Evolutionary conservation across 2,888 invertebrate species (phyloP).

Genomic region (Troglohyphantes excavatus): DNA sequence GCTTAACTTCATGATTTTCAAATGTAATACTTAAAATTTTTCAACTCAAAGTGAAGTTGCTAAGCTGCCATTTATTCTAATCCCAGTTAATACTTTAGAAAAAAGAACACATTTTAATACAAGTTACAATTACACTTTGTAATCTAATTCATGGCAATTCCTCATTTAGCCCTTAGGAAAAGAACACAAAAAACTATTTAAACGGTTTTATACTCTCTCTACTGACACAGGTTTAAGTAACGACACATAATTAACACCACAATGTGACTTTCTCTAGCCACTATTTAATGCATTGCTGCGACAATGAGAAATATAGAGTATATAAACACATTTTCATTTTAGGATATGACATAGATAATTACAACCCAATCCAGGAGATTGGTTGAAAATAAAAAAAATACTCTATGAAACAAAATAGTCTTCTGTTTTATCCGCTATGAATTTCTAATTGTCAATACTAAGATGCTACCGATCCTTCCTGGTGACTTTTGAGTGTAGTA

Average conservation of each 20-base stretch:
- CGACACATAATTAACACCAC: constrained; percentile 42
- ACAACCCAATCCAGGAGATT: constrained; percentile 32
- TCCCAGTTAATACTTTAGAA: neutral
- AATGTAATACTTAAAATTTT: too few species aligned
- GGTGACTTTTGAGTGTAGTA: constrained; percentile 81
- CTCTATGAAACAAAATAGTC: constrained; percentile 75
- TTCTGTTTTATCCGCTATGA: constrained; percentile 51
- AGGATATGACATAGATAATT: constrained; percentile 69
- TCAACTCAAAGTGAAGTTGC: constrained; percentile 6
- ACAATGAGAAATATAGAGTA: constrained; percentile 67
- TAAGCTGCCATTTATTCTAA: constrained; percentile 25
- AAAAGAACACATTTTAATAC: too few species aligned
- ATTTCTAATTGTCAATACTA: constrained; percentile 49
- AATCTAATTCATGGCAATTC: neutral
- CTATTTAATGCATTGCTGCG: constrained; percentile 61
- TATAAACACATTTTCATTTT: constrained; percentile 64
- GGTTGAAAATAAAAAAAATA: constrained; percentile 77
- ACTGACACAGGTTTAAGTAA: constrained; percentile 41
- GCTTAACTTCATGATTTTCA: too few species aligned
- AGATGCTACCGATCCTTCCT: constrained; percentile 66
- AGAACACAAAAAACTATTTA: constrained; percentile 41
- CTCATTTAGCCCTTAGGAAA: constrained; percentile 17
- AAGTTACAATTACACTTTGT: neutral
- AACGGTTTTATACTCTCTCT: constrained; percentile 44
- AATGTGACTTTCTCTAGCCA: constrained; percentile 49